Evolutionary conservation across 2,797 vertebrate species (phyloP), one percentile per base, ranked within the genome.

Genomic region (Melanotaenia maccullochi): DNA sequence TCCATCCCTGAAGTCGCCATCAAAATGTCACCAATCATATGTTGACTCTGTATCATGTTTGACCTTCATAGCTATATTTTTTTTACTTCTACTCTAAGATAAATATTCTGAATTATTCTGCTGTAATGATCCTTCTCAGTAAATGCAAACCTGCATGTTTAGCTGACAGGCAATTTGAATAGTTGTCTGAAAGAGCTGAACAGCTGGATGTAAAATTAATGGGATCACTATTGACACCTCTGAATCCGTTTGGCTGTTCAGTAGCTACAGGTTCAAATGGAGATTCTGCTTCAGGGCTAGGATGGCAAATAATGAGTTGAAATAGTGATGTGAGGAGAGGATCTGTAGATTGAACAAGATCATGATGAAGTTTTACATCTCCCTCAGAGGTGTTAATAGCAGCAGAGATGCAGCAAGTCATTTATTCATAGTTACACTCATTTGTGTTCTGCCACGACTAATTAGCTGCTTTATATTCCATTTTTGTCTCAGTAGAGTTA

Each of bases 391-490:
- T 59, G 67, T 57, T 30, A 58, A 59, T 4, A 36, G 44, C 40
- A 35, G 44, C 60, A 13, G 14, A 55, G 62, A 68, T 63, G 55
- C 63, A 74, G 63, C 18, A n/a, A 68, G 58, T 78, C 54, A 49
- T 73, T 84, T 74, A 78, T 73, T 80, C 62, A 78, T 35, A 75
- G 72, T 67, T 60, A 52, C 38, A 16, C 28, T 84, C 75, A 71
- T 67, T 64, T 75, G 40, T 63, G 60, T 61, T 52, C 62, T 40
- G 75, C 52, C 54, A 36, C 11, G 49, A 79, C 73, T 84, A 85
- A 90, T 89, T 75, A 85, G 68, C 69, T 73, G 79, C 40, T 78
- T 81, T 78, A 84, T 81, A 81, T 84, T 79, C 82, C n/a, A 38
- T 65, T 83, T 86, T 74, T 74, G 67, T 83, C 68, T 62, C 14